A percentile compares a stretch with the other conserved stretches of the same genome.
Evolutionary conservation across 2,113 vertebrate genomes (phyloP).

Genomic region (Gulo gulo): DNA sequence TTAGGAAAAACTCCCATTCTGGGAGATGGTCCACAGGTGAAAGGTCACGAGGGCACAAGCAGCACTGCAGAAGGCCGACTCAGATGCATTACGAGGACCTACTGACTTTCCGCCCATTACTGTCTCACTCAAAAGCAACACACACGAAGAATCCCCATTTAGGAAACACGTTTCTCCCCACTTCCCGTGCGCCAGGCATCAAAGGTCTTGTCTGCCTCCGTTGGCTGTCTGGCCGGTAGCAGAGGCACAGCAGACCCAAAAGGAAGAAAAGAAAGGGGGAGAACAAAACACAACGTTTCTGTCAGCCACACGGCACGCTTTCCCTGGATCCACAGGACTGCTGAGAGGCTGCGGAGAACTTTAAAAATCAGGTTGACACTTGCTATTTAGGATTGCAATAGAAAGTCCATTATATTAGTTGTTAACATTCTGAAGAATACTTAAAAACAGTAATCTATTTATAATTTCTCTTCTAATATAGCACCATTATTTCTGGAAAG

Average conservation of each 20-base stretch:
- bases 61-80: background rate
- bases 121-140: constrained; percentile 18
- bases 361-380: constrained; percentile 78
- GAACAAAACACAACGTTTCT: constrained; percentile 71
- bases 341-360: constrained; percentile 62
- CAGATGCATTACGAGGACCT: background rate
- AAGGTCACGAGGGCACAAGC: background rate
- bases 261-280: constrained; percentile 58
- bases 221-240: constrained; percentile 1
- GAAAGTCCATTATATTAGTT: constrained; percentile 75
- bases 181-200: background rate
- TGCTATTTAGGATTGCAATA: constrained; percentile 76
- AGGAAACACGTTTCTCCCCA: background rate
- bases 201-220: background rate
- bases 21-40: background rate
- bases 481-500: constrained; percentile 81
- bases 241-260: constrained; percentile 32
- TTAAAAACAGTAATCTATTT: constrained; percentile 83
- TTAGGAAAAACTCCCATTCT: background rate
- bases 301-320: constrained; percentile 66
- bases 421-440: constrained; percentile 81
- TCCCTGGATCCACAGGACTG: constrained; percentile 53
- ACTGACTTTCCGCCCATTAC: background rate
- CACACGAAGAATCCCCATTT: background rate
- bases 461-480: constrained; percentile 82